A percentile compares a stretch with the other conserved stretches of the same genome.
phyloP scores from a whole-genome alignment of 2,888 invertebrate genomes.

The Melieria crassipennis region DNA sequence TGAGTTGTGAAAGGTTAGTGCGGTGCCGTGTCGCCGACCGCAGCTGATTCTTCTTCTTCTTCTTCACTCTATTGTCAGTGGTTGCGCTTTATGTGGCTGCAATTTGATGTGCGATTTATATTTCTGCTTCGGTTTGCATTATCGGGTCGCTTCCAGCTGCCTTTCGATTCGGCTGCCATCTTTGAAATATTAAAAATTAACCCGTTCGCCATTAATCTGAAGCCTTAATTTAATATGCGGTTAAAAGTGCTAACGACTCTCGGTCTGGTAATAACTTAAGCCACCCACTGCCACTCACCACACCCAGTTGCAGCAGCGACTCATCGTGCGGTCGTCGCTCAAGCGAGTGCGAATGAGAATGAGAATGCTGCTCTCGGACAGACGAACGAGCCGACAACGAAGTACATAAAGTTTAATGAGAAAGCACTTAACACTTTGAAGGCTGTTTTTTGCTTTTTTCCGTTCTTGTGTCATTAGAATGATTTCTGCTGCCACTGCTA shows the following conservation, averaged over 20 bases:
- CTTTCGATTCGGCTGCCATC: not conserved
- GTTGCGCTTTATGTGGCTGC: no score
- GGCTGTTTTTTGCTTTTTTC: conserved; percentile 46
- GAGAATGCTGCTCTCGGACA: not conserved
- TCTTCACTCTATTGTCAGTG: no score
- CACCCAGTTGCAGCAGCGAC: not conserved
- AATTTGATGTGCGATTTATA: no score
- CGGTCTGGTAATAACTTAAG: conserved; percentile 45
- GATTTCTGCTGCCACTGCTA: conserved; percentile 47
- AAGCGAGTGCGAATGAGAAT: not conserved
- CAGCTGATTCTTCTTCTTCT: no score
- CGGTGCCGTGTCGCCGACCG: not conserved
- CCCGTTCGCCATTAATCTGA: conserved; percentile 51
- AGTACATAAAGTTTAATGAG: conserved; percentile 62
- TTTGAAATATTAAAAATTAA: conserved; percentile 27
- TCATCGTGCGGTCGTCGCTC: conserved; percentile 5
- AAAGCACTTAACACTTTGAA: conserved; percentile 60
- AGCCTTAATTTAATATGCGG: conserved; percentile 56
- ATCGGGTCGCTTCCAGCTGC: no score
- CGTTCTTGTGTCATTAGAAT: conserved; percentile 57
- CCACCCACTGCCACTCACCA: conserved; percentile 23
- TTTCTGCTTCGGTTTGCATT: no score
- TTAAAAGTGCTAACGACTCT: conserved; percentile 57
- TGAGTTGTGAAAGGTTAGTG: conserved; percentile 47
- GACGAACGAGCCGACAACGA: conserved; percentile 20